Evolutionary conservation across 1,140 invertebrate species (phyloP).

Genomic region (Drosophila auraria): DNA sequence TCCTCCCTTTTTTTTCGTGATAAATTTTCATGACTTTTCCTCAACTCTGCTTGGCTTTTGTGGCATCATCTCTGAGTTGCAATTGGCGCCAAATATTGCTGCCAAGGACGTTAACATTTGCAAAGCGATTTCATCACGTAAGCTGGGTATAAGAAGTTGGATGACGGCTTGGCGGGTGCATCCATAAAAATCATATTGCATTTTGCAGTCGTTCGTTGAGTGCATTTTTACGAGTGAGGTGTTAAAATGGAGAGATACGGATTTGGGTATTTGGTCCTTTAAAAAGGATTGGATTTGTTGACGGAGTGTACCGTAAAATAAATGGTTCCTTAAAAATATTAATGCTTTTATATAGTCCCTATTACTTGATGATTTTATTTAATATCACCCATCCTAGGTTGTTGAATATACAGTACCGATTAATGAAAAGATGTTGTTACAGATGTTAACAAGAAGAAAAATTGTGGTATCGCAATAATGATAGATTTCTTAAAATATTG

Average conservation of each 20-base stretch:
- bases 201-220: constrained; percentile 3
- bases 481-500: no score
- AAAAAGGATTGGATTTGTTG: background rate
- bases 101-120: constrained; percentile 40
- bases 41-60: constrained; percentile 23
- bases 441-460: no score
- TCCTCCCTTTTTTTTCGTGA: constrained; percentile 10
- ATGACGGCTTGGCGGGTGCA: constrained; percentile 8
- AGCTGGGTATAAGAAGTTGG: constrained; percentile 17
- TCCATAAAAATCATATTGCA: constrained; percentile 6
- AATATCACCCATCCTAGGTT: background rate
- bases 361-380: background rate
- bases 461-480: no score
- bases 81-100: constrained; percentile 44
- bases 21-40: constrained; percentile 28
- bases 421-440: no score
- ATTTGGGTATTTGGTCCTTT: background rate
- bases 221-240: constrained; percentile 28
- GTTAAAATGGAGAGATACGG: constrained; percentile 2
- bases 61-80: constrained; percentile 34
- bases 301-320: no score
- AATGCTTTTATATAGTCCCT: no score
- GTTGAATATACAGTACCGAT: no score
- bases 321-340: no score
- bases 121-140: constrained; percentile 43